A percentile compares a stretch with the other conserved stretches of the same genome.
Evolutionary conservation across 2,888 invertebrate species (phyloP).

Genomic region (Leptothorax acervorum): DNA sequence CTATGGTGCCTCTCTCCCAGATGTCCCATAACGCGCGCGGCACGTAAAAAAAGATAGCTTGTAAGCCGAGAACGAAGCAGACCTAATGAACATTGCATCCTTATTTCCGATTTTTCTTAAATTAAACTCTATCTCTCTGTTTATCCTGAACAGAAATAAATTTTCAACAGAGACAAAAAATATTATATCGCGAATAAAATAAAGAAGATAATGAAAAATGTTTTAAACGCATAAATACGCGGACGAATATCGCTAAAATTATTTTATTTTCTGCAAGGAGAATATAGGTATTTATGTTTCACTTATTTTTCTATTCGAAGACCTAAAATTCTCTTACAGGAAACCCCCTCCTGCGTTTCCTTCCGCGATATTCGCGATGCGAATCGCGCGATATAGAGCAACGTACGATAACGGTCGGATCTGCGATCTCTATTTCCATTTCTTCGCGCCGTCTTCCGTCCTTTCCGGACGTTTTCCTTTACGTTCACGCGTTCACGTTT

Average conservation of each 20-base stretch:
- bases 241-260: background rate
- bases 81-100: slow-evolving; percentile 72
- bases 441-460: slow-evolving; percentile 28
- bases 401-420: slow-evolving; percentile 25
- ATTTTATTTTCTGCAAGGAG: background rate
- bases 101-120: slow-evolving; percentile 1
- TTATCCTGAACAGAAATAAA: background rate
- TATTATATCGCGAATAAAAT: background rate
- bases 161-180: background rate
- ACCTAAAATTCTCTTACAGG: background rate
- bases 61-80: slow-evolving; percentile 89
- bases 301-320: background rate
- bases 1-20: slow-evolving; percentile 90
- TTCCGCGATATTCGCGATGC: slow-evolving; percentile 1
- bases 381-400: slow-evolving; percentile 29
- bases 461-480: slow-evolving; percentile 41
- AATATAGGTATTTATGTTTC: background rate
- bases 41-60: slow-evolving; percentile 90
- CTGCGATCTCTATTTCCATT: slow-evolving; percentile 48
- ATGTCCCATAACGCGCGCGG: slow-evolving; percentile 91
- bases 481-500: slow-evolving; percentile 34
- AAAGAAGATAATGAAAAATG: background rate
- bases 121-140: background rate
- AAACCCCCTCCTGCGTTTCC: background rate
- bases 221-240: background rate